phyloP scores from a whole-genome alignment of 2,113 vertebrate species.

The Empidonax alnorum region DNA sequence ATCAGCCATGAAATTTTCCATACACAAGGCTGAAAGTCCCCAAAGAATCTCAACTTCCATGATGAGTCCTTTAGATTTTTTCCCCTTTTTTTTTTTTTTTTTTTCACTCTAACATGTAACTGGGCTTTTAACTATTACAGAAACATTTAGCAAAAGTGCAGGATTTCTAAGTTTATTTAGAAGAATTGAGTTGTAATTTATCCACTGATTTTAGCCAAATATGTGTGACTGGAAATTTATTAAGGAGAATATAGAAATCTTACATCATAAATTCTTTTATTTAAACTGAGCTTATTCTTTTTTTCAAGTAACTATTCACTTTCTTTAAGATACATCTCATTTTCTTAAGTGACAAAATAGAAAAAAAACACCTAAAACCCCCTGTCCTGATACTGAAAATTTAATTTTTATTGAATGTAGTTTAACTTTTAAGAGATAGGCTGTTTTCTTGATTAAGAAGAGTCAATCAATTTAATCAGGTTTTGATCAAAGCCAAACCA shows the following conservation, averaged over 20 bases:
- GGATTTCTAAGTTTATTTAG: neutral
- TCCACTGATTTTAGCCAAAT: neutral
- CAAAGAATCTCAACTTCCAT: neutral
- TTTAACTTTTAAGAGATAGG: fast-evolving
- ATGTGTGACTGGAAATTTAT: neutral
- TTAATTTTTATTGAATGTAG: neutral
- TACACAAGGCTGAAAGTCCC: neutral
- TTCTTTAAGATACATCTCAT: neutral
- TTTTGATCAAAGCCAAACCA: neutral
- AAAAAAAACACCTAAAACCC: fast-evolving
- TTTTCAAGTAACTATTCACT: neutral
- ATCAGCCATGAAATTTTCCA: neutral
- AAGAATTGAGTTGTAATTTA: neutral
- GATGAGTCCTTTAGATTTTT: neutral
- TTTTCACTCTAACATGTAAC: neutral
- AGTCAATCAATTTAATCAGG: neutral
- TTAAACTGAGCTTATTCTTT: neutral
- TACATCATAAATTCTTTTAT: neutral
- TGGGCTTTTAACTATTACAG: neutral
- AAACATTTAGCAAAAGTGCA: neutral
- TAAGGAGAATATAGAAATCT: neutral
- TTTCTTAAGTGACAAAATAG: neutral
- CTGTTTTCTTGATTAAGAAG: neutral
- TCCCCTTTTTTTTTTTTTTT: neutral
- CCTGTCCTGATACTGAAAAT: neutral